These are phyloP conservation scores for Pseudochaenichthys georgianus DNA, from an alignment of 2,797 vertebrate genomes.

Conservation along the genomic window DNA sequence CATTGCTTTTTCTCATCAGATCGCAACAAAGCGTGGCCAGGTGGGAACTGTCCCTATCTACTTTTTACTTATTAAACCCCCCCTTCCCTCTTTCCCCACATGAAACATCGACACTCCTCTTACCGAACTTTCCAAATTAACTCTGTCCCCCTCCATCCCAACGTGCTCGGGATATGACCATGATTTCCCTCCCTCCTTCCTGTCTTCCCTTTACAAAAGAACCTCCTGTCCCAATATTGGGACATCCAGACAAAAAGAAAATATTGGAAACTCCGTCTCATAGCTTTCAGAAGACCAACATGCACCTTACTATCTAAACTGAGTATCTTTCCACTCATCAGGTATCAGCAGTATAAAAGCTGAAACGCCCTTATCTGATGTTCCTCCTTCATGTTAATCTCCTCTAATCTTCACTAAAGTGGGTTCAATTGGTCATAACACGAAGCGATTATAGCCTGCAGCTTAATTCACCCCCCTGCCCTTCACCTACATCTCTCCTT, in stretches of 20 bases:
- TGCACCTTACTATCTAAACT: background rate
- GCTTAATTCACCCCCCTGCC: background rate
- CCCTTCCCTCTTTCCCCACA: constrained; percentile 15
- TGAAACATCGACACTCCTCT: constrained; percentile 32
- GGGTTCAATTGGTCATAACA: constrained; percentile 28
- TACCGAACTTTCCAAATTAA: constrained; percentile 34
- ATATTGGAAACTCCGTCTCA: constrained; percentile 66
- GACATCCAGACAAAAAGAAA: constrained; percentile 45
- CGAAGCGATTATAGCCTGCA: constrained; percentile 24
- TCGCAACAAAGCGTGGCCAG: constrained; percentile 88
- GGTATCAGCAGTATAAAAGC: background rate
- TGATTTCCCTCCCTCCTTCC: constrained; percentile 24
- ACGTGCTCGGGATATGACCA: constrained; percentile 51
- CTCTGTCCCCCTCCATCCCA: constrained; percentile 48
- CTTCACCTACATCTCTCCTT: constrained; percentile 25
- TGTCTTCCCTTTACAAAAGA: constrained; percentile 30
- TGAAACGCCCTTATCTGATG: background rate
- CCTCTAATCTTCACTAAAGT: constrained; percentile 31
- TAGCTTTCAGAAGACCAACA: constrained; percentile 79
- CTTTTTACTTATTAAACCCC: constrained; percentile 49
- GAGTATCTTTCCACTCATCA: background rate
- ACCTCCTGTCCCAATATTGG: constrained; percentile 71
- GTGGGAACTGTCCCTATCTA: constrained; percentile 84
- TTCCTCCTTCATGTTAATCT: constrained; percentile 25
- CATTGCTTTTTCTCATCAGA: constrained; percentile 84